Evolutionary conservation across 2,888 invertebrate species (phyloP).

Genomic region (Tenodera sinensis): DNA sequence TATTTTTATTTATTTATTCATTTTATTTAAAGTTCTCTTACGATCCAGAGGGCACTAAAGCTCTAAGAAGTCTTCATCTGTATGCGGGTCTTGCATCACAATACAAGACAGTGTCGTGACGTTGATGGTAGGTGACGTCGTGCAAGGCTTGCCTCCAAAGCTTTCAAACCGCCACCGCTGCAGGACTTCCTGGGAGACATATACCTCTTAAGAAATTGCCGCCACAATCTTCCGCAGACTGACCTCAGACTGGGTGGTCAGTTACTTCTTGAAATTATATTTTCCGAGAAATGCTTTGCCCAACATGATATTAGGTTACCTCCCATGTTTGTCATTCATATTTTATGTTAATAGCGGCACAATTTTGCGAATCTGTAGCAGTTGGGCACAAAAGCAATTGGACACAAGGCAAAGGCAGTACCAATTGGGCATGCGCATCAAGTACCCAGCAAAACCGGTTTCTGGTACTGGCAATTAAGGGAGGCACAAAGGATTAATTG

Average conservation of each 20-base stretch:
- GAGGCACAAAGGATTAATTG: no score
- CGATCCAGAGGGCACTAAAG: not conserved
- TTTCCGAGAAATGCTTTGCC: not conserved
- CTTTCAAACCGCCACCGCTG: not conserved
- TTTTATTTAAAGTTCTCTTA: no score
- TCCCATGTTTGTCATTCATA: not conserved
- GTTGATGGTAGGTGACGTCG: not conserved
- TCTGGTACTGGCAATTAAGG: no score
- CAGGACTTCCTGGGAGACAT: conserved; percentile 2
- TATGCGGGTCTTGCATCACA: not conserved
- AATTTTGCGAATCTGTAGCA: no score
- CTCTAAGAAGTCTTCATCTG: not conserved
- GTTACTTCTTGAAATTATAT: not conserved
- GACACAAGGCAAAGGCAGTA: no score
- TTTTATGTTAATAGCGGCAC: no score
- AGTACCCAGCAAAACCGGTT: no score
- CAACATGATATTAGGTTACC: not conserved
- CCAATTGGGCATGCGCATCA: no score
- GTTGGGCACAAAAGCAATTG: no score
- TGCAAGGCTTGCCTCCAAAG: not conserved
- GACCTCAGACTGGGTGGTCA: not conserved
- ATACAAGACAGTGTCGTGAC: not conserved
- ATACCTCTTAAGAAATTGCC: not conserved
- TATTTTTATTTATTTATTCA: not conserved
- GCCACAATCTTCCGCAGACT: not conserved